Evolutionary conservation across 1,140 invertebrate genomes (phyloP).

Genomic region (Procambarus virginalis): DNA sequence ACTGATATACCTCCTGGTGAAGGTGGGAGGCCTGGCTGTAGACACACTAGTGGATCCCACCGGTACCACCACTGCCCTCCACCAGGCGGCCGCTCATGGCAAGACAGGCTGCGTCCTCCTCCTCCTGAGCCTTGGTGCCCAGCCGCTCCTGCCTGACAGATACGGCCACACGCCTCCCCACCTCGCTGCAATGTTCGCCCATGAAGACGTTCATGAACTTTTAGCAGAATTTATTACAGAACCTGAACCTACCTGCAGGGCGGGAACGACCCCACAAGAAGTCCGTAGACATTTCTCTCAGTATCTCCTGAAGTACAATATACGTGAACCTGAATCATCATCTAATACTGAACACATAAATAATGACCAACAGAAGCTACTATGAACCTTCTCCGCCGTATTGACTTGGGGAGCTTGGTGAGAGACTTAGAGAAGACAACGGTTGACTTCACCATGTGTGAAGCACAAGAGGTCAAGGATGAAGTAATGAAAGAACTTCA

Average conservation of each 20-base stretch:
- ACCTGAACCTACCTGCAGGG: not conserved
- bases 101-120: too few species aligned
- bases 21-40: not conserved
- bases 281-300: conserved; percentile 9
- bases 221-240: not conserved
- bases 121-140: too few species aligned
- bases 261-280: not conserved
- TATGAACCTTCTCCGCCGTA: not conserved
- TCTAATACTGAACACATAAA: too few species aligned
- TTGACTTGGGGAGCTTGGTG: not conserved
- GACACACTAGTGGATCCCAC: too few species aligned
- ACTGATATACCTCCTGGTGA: conserved; percentile 5
- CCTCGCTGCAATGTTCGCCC: conserved; percentile 41
- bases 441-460: conserved; percentile 29
- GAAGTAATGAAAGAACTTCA: conserved; percentile 19
- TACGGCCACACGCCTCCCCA: too few species aligned
- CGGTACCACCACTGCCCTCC: too few species aligned
- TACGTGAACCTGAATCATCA: not conserved
- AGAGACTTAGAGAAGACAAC: not conserved
- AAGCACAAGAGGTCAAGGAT: conserved; percentile 28
- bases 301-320: conserved; percentile 16
- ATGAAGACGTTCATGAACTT: conserved; percentile 11
- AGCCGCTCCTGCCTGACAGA: too few species aligned
- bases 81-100: too few species aligned
- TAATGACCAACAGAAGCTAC: not conserved